Base-by-base conservation (phyloP, 1,140 invertebrate genomes). In the Liolophura sinensis region DNA sequence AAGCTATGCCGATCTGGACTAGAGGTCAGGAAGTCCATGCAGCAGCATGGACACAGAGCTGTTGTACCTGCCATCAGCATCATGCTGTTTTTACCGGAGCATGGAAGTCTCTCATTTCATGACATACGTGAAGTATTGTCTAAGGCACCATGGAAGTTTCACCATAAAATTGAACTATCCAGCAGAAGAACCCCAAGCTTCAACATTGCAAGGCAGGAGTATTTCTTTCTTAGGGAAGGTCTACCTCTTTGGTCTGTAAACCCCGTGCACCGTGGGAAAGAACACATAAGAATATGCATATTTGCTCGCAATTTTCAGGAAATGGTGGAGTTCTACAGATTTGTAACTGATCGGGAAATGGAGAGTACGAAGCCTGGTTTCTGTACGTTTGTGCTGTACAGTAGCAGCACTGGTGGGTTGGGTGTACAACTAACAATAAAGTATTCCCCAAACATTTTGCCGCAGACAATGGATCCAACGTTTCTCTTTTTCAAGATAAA, bases 321-420 rank as follows among this genome's bases (percentile, higher is more conserved):
- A 22, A 78, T 78, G 77, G 67, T 77, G 58, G 73, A 78, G 48
- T 78, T 78, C 58, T 78, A 78, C 61, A 62, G 77, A 6, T 49
- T 75, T 14, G 49, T 78, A 3, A 76, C 75, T 12, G 73, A 71
- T 54, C 60, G 64, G 1, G 75, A 76, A 63, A 75, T 75, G 69
- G 73, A 77, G 60, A 76, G 73, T 56, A 70, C 56, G 3, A 78
- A 77, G 57, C 64, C 71, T 3, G 74, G 72, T 16, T 78, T 78
- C 47, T 75, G 75, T 60, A 58, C 75, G 22, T 78, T 78, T 58
- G 62, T 66, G 15, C 25, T 77, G 14, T 74, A 72, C 25, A 50
- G 63, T 11, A 57, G 64, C 31, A 63, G 60, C 12, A 40, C 31
- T 40, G 31, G 31, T 40, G 72, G 72, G 1, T 20, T 68, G 47